Conservation (phyloP, 2,888 invertebrate genomes). For the Coremacera marginata region DNA sequence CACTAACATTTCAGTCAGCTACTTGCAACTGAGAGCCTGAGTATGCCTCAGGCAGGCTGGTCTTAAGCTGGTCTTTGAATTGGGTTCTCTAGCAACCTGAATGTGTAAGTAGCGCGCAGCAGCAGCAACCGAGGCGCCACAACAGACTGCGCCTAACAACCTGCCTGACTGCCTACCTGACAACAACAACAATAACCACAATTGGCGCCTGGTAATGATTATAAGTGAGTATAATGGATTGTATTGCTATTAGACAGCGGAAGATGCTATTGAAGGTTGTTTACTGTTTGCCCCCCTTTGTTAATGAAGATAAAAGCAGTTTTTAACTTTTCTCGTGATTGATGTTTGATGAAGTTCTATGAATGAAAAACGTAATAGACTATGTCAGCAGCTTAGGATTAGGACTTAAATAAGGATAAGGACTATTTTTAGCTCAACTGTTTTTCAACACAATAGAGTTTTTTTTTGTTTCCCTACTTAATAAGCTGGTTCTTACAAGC, state of each 20-base stretch:
- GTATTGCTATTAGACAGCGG: not conserved
- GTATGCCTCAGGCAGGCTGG: not conserved
- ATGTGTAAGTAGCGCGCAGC: not conserved
- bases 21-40: not conserved
- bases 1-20: not conserved
- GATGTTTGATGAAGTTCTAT: no score
- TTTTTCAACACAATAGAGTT: no score
- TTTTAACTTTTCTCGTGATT: no score
- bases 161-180: not conserved
- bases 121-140: constrained; percentile 7
- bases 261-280: no score
- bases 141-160: not conserved
- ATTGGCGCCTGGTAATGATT: constrained; percentile 17
- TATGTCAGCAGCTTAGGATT: no score
- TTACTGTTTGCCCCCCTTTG: no score
- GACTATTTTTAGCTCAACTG: no score
- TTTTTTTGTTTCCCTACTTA: no score
- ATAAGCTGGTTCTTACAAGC: no score
- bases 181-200: not conserved
- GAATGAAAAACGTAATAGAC: no score
- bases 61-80: not conserved
- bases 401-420: no score
- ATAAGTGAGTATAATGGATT: constrained; percentile 5
- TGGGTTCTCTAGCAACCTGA: not conserved
- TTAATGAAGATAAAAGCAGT: no score